Conservation (phyloP, 2,113 vertebrate genomes). For the Cyanoderma ruficeps region DNA sequence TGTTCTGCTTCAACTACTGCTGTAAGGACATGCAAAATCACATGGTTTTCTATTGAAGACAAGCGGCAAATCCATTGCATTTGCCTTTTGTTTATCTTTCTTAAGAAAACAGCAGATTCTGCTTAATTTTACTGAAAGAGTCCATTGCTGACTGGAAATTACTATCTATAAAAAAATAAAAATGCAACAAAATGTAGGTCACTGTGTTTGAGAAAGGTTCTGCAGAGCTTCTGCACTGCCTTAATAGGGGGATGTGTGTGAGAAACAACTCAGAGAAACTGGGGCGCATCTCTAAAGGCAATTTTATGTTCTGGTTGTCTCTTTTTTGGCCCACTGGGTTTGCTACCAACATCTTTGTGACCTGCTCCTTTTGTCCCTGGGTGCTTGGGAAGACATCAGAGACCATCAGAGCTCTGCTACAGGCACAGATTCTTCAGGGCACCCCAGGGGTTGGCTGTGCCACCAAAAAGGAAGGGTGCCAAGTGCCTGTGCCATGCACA, state of each 20-base stretch:
- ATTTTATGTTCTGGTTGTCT: neutral
- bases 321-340: neutral
- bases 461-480: neutral
- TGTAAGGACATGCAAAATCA: neutral
- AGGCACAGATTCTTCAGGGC: neutral
- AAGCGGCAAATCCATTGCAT: neutral
- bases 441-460: neutral
- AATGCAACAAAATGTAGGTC: neutral
- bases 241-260: rapidly evolving
- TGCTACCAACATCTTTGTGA: neutral
- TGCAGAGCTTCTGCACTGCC: neutral
- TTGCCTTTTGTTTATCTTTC: conserved; percentile 21
- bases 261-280: neutral
- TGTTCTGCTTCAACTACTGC: neutral
- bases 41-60: neutral
- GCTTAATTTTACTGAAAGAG: neutral
- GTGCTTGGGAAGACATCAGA: neutral
- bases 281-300: neutral
- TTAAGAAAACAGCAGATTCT: neutral
- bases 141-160: neutral
- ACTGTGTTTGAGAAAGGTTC: neutral
- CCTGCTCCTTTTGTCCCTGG: neutral
- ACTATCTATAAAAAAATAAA: neutral
- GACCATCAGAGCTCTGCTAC: neutral
- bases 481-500: rapidly evolving